Conservation (phyloP, 2,797 vertebrate species). For the Erethizon dorsatum region DNA sequence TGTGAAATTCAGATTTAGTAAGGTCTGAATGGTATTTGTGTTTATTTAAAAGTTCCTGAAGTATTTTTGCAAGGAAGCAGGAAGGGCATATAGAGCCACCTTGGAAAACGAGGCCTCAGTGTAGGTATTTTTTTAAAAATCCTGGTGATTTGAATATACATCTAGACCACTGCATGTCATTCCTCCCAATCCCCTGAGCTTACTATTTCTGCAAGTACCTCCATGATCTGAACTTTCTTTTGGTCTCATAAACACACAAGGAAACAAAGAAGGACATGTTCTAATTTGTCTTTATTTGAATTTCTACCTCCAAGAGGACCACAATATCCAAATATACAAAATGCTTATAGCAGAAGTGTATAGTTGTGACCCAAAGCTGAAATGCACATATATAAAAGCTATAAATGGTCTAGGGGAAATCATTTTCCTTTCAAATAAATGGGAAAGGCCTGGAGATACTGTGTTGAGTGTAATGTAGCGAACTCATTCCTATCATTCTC, state of each 20-base stretch:
- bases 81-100: neutral
- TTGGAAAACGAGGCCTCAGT: neutral
- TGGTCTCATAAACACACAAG: neutral
- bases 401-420: neutral
- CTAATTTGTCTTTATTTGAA: neutral
- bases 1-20: slow-evolving; percentile 28
- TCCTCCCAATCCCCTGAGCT: neutral
- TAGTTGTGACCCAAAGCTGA: neutral
- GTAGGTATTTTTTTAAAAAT: neutral
- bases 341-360: neutral
- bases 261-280: neutral
- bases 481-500: neutral
- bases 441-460: neutral
- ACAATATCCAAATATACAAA: neutral
- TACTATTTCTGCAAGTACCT: neutral
- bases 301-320: neutral
- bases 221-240: neutral
- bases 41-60: neutral
- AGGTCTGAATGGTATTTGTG: neutral
- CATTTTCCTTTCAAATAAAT: slow-evolving; percentile 17
- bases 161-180: neutral
- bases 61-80: neutral
- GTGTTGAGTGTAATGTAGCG: neutral
- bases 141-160: neutral
- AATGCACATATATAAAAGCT: neutral